Evolutionary conservation across 2,797 vertebrate species (phyloP).

Genomic region (Carcharodon carcharias): DNA sequence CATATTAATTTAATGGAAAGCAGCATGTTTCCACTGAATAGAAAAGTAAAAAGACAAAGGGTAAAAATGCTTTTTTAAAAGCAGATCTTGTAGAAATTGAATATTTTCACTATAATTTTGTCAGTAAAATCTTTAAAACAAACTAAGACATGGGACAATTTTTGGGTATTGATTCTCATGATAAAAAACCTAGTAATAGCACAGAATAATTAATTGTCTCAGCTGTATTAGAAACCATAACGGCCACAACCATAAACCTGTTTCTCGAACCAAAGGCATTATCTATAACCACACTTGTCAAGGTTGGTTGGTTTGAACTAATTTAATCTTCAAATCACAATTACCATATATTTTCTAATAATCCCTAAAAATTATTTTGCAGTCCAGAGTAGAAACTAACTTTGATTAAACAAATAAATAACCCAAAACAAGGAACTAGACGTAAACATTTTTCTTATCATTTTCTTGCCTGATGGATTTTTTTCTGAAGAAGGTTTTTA

Average conservation of each 20-base stretch:
- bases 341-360: neutral
- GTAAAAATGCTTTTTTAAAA: neutral
- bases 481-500: neutral
- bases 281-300: too few relatives aligned
- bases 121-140: neutral
- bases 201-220: neutral
- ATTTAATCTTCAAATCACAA: neutral
- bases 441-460: neutral
- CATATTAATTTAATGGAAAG: neutral
- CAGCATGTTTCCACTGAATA: neutral
- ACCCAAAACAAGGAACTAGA: too few relatives aligned
- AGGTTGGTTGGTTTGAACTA: neutral
- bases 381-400: neutral
- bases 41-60: neutral
- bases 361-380: too few relatives aligned
- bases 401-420: neutral
- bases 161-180: too few relatives aligned
- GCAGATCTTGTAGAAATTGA: too few relatives aligned
- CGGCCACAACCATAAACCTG: neutral
- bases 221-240: neutral
- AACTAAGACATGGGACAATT: too few relatives aligned
- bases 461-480: neutral
- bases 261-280: neutral
- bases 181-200: neutral
- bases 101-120: neutral